Evolutionary conservation across 2,888 invertebrate genomes (phyloP).

Genomic region (Lucinisca nassula): DNA sequence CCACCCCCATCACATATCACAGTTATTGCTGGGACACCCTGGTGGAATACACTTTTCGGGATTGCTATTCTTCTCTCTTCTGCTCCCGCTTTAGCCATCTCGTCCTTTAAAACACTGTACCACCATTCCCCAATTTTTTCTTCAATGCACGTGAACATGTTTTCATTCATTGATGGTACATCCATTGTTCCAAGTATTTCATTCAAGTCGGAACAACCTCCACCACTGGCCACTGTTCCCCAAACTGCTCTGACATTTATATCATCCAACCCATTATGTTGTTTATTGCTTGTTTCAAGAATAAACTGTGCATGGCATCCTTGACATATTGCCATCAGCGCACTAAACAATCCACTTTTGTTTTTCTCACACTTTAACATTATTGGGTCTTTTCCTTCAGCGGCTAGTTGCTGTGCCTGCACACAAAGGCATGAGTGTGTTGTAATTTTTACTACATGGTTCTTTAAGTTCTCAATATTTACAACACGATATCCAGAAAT

Average conservation of each 20-base stretch:
- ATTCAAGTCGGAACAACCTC: constrained; percentile 41
- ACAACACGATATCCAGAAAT: constrained; percentile 1
- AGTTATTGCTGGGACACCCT: constrained; percentile 64
- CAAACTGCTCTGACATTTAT: constrained; percentile 63
- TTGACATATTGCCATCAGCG: neutral
- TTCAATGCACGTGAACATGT: constrained; percentile 31
- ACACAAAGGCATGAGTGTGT: neutral
- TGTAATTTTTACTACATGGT: neutral
- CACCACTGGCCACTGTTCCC: constrained; percentile 53
- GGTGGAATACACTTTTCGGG: constrained; percentile 40
- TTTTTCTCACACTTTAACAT: neutral
- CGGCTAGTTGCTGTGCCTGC: neutral
- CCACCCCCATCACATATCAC: constrained; percentile 71
- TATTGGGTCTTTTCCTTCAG: neutral
- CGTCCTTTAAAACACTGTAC: constrained; percentile 25
- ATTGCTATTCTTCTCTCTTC: constrained; percentile 58
- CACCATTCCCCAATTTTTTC: constrained; percentile 44
- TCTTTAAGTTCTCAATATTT: neutral
- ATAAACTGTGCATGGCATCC: neutral
- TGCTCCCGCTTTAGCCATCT: constrained; percentile 30
- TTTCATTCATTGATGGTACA: constrained; percentile 30
- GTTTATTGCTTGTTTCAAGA: constrained; percentile 23
- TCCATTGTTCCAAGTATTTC: constrained; percentile 52
- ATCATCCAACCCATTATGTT: constrained; percentile 30
- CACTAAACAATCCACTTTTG: constrained; percentile 1